Evolutionary conservation across 2,113 vertebrate species (phyloP).

Genomic region (Lates calcarifer): DNA sequence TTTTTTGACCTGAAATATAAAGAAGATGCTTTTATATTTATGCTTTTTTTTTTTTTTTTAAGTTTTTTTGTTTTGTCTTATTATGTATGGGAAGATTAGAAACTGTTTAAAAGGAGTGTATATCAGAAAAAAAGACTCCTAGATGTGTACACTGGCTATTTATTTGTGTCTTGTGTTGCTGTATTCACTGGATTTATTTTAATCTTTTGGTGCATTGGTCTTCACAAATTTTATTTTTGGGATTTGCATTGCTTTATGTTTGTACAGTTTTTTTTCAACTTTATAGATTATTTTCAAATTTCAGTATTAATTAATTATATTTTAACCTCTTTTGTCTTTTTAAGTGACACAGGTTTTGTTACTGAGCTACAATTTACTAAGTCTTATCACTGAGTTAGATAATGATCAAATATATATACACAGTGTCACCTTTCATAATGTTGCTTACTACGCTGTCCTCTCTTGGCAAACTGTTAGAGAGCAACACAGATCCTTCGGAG

Average conservation of each 20-base stretch:
- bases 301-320: slow-evolving; percentile 84
- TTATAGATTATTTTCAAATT: slow-evolving; percentile 71
- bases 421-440: slow-evolving; percentile 51
- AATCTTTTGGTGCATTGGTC: slow-evolving; percentile 54
- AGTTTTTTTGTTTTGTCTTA: slow-evolving; percentile 31
- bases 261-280: slow-evolving; percentile 72
- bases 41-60: slow-evolving; percentile 68
- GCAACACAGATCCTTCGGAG: slow-evolving; percentile 39
- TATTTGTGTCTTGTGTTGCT: slow-evolving; percentile 79
- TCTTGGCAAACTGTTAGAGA: slow-evolving; percentile 6
- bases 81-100: slow-evolving; percentile 67
- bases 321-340: slow-evolving; percentile 69
- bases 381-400: slow-evolving; percentile 82
- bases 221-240: slow-evolving; percentile 57
- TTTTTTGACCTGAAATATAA: slow-evolving; percentile 77
- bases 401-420: slow-evolving; percentile 59
- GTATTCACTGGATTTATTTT: slow-evolving; percentile 78
- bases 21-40: slow-evolving; percentile 84
- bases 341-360: slow-evolving; percentile 68
- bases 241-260: slow-evolving; percentile 58
- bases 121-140: slow-evolving; percentile 63
- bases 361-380: slow-evolving; percentile 74
- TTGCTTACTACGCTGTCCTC: slow-evolving; percentile 48
- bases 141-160: slow-evolving; percentile 82
- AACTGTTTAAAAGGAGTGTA: slow-evolving; percentile 59